Base-by-base conservation (phyloP, 2,113 vertebrate genomes). In the Ondatra zibethicus region DNA sequence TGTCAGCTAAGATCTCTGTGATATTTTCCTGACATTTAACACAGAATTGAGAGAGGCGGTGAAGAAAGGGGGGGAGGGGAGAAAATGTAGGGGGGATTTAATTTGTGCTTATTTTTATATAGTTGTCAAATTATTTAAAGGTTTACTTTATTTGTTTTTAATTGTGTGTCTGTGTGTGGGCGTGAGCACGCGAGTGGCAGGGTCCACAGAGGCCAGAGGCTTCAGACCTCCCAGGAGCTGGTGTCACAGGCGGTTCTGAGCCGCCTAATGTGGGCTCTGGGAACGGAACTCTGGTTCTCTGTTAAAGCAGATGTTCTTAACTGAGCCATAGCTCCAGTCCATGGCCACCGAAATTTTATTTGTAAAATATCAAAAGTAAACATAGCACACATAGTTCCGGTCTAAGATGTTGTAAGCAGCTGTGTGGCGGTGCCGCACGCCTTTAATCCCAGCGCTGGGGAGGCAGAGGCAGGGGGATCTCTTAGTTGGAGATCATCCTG, bases 21-120 rank as follows among this genome's bases (percentile, higher is more conserved):
- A 14, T 76, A 33, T 66, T 88, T 90, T 89, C n/a, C 66, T 89
- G 10, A 47, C 21, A 50, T 0, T 85, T 77, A 88, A 36, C 39
- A 16, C 39, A 84, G 23, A 88, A 29, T 55, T 16, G 36, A 61
- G 31, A 65, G 25, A 31, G 10, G 1, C 36, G 6, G 25, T 27
- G 21, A 36, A 21, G 63, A 29, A 63, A 68, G 42, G 84, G 50
- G 88, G 80, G 63, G 36, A 27, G 75, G 76, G 50, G 70, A 65
- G 3, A 39, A 88, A 23, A 21, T 45, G 68, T 65, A 50, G 29
- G 65, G 93, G 61, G 21, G 36, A 68, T 66, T 8, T 63, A 52
- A 61, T 78, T 93, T 82, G 21, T 78, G 27, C 50, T 86, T 47
- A 58, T 91, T 92, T 94, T 89, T 50, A 14, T 85, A 42, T 61